Evolutionary conservation across 2,113 vertebrate genomes (phyloP).

Genomic region (Helogale parvula): DNA sequence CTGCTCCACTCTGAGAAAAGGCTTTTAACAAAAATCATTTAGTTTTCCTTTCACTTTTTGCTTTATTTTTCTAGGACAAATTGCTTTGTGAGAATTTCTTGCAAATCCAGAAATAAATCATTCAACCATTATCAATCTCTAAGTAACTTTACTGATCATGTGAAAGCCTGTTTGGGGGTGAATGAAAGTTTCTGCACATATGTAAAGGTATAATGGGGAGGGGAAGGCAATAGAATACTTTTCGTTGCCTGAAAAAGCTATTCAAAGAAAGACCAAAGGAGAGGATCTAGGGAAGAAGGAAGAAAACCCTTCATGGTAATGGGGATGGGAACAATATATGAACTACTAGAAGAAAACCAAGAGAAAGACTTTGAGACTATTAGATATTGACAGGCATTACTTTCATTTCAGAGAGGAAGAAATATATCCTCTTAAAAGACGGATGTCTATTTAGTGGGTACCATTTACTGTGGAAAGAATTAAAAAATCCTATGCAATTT

Average conservation of each 20-base stretch:
- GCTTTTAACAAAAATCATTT: background rate
- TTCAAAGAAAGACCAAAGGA: background rate
- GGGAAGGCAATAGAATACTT: background rate
- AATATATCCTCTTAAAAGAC: background rate
- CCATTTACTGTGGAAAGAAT: background rate
- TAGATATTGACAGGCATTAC: background rate
- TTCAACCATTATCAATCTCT: background rate
- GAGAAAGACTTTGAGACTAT: background rate
- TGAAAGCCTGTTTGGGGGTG: background rate
- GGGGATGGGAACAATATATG: background rate
- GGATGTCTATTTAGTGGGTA: background rate
- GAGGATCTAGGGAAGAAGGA: background rate
- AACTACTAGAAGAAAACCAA: background rate
- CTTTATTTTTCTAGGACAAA: background rate
- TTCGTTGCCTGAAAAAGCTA: background rate
- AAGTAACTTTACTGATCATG: background rate
- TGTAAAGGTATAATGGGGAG: background rate
- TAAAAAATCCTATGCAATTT: background rate
- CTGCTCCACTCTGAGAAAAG: background rate
- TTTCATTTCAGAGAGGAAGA: slow-evolving; percentile 39
- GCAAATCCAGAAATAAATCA: background rate
- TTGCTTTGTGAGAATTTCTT: background rate
- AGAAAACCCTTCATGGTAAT: background rate
- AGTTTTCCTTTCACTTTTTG: background rate
- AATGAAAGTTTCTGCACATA: background rate